Evolutionary conservation across 2,113 vertebrate genomes (phyloP).

Genomic region (Gnathonemus echidnorhynchus): DNA sequence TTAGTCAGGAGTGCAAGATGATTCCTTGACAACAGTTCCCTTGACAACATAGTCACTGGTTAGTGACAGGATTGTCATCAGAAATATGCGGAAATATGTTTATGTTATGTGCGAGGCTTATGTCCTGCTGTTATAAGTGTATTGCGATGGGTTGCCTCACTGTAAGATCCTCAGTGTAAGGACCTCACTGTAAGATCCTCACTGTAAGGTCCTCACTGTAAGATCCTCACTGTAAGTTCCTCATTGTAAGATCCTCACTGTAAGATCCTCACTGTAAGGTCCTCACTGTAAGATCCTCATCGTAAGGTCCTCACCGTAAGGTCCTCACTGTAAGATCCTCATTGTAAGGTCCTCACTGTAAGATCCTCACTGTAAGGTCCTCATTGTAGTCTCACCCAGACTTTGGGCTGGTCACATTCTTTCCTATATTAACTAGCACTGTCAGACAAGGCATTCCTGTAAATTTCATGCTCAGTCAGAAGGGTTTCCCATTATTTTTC

Average conservation of each 20-base stretch:
- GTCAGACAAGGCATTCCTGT: background rate
- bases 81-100: background rate
- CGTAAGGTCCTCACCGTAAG: too few relatives aligned
- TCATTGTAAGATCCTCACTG: too few relatives aligned
- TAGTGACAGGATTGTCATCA: background rate
- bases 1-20: background rate
- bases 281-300: too few relatives aligned
- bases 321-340: background rate
- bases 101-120: background rate
- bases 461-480: background rate
- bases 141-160: background rate
- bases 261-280: too few relatives aligned
- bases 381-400: background rate
- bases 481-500: background rate
- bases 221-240: too few relatives aligned
- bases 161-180: too few relatives aligned
- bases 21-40: conserved; percentile 1
- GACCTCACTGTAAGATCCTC: too few relatives aligned
- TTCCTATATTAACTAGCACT: background rate
- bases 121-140: background rate
- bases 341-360: too few relatives aligned
- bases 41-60: background rate
- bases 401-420: background rate
- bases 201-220: too few relatives aligned
- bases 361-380: background rate